Evolutionary conservation across 1,140 invertebrate species (phyloP).

Genomic region (Homarus americanus): DNA sequence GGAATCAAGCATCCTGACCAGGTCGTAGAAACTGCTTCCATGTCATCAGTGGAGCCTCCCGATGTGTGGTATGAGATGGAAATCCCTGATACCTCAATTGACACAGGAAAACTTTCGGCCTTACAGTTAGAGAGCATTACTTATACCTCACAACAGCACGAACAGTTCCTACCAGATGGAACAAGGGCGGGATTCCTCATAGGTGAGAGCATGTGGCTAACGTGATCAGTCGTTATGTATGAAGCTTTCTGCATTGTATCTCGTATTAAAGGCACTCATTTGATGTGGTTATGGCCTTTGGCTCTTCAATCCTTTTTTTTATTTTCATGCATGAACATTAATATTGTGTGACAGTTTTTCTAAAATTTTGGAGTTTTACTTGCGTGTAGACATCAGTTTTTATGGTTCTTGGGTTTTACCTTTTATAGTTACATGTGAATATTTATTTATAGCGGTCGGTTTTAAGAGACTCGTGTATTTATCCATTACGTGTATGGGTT

Average conservation of each 20-base stretch:
- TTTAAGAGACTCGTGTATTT: too few relatives aligned
- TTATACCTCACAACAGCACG: slow-evolving; percentile 97
- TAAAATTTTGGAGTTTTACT: too few relatives aligned
- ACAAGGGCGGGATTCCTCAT: slow-evolving; percentile 97
- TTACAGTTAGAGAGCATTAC: slow-evolving; percentile 97
- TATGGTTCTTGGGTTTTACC: too few relatives aligned
- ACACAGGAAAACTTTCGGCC: slow-evolving; percentile 92
- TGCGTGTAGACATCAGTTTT: too few relatives aligned
- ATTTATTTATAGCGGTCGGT: too few relatives aligned
- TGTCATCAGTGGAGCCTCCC: slow-evolving; percentile 96
- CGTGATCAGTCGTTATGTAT: too few relatives aligned
- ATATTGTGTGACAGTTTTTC: background rate
- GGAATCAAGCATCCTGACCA: slow-evolving; percentile 98
- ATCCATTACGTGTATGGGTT: too few relatives aligned
- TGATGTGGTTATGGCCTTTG: background rate
- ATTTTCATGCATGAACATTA: background rate
- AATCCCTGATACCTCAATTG: slow-evolving; percentile 92
- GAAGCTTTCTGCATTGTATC: too few relatives aligned
- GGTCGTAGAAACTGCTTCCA: slow-evolving; percentile 98
- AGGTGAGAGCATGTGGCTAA: too few relatives aligned
- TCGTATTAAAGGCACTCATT: too few relatives aligned
- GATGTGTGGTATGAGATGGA: slow-evolving; percentile 94
- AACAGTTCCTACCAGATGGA: slow-evolving; percentile 93
- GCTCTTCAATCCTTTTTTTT: too few relatives aligned
- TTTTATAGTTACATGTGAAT: too few relatives aligned